These are phyloP conservation scores for Crambe crambe DNA, from an alignment of 37 sponge, comb jelly and placozoan species.

Conservation along the genomic window DNA sequence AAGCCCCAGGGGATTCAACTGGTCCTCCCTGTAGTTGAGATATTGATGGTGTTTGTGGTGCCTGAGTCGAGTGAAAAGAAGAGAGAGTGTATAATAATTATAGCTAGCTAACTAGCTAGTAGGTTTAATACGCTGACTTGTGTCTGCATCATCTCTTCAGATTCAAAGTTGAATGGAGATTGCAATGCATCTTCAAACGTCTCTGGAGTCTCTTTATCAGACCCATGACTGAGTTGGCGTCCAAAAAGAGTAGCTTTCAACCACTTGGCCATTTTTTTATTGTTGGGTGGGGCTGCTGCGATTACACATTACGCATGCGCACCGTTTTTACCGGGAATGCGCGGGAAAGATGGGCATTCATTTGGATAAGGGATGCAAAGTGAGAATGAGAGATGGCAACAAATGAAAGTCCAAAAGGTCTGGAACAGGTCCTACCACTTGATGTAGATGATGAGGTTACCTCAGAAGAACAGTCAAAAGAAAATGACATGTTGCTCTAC, in stretches of 20 bases:
- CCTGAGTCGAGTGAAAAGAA: neutral
- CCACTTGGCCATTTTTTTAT: conserved; percentile 21
- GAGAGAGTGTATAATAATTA: neutral
- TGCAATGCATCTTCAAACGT: conserved; percentile 67
- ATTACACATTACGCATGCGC: no score
- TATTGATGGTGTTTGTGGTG: neutral
- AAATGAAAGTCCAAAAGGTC: neutral
- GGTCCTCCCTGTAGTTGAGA: neutral
- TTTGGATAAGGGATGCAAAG: neutral
- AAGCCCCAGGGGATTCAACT: conserved; percentile 30
- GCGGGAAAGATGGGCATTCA: neutral
- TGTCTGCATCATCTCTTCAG: no score
- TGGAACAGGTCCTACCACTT: neutral
- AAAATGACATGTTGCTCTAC: conserved; percentile 18
- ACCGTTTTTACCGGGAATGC: neutral
- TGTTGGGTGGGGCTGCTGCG: neutral
- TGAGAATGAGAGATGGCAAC: neutral
- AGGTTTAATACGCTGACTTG: no score
- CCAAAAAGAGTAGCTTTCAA: no score
- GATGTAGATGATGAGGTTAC: neutral
- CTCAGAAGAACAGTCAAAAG: neutral
- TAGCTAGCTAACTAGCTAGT: neutral
- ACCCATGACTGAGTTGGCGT: conserved; percentile 78
- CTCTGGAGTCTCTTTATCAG: conserved; percentile 55
- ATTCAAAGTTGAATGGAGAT: neutral